Conservation (phyloP, 2,797 vertebrate genomes). For the Anguilla pacifica region DNA sequence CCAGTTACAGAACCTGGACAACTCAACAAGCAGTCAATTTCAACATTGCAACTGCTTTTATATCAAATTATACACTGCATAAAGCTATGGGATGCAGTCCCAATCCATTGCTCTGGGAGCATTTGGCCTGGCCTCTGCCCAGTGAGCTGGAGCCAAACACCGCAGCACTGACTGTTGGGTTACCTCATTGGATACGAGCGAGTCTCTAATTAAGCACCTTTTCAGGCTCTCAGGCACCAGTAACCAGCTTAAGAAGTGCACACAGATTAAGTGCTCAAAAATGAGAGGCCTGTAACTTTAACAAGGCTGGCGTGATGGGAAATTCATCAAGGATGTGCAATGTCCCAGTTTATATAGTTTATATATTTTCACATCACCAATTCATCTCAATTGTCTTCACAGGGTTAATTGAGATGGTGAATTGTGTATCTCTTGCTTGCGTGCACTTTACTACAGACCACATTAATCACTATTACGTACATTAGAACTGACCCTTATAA, state of each 20-base stretch:
- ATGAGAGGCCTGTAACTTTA: background rate
- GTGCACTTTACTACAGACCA: background rate
- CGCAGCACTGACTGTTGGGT: background rate
- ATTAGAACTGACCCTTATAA: background rate
- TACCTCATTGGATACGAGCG: background rate
- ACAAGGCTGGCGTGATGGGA: background rate
- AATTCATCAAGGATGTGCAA: background rate
- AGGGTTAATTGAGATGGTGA: background rate
- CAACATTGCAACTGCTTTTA: background rate
- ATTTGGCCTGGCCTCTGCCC: background rate
- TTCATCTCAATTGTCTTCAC: background rate
- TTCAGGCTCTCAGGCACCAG: background rate
- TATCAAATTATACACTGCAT: background rate
- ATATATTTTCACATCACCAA: background rate
- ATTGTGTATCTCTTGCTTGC: background rate
- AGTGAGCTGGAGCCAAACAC: background rate
- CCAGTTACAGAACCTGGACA: background rate
- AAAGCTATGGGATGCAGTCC: background rate
- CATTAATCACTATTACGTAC: background rate
- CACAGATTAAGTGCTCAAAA: background rate
- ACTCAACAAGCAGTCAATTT: background rate
- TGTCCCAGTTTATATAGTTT: background rate
- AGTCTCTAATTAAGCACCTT: background rate
- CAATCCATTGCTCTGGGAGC: conserved; percentile 8
- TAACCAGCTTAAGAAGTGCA: background rate